Base-by-base conservation (phyloP, 2,113 vertebrate species). In the Neotragus pygmaeus region DNA sequence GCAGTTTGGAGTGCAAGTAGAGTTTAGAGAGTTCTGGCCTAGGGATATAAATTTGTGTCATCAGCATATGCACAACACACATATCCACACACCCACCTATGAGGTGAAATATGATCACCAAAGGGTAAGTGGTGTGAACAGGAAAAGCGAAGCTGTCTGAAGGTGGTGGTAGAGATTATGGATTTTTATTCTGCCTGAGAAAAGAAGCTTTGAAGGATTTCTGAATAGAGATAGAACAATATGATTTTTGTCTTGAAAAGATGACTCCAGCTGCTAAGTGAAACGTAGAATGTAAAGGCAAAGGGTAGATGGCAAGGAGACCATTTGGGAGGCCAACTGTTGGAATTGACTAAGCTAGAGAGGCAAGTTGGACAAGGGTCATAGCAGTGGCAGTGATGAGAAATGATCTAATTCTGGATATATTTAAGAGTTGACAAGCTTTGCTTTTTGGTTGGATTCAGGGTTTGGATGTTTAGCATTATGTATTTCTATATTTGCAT, bases 201-300 rank as follows among this genome's bases (percentile, higher is more conserved):
- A 94, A 93, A 94, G 45, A 96, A 88, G 13, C n/a, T 45, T 94
- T 85, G 21, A 45, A 70, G 28, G 15, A 16, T 30, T 90, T 97
- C 96, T 96, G 36, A 96, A 87, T 28, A 66, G 75, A 96, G 27
- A 25, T 89, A 45, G 87, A 88, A 75, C 12, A 93, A 82, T 85
- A 53, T 64, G 58, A 55, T 64, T 13, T 77, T 62, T 87, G 25
- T 89, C 80, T 89, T 83, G 39, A 66, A 95, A 87, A 64, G 6
- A 84, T 87, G 81, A 70, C 12, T 85, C 21, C 43, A 81, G 45
- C 47, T 82, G 13, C 12, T 60, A n/a, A 92, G 66, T 78, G 33
- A 92, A 93, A 13, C 39, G 9, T 96, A 47, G 43, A 73, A n/a
- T 83, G 10, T 87, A 84, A 87, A 95, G 51, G 15, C 58, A 94